Conservation (phyloP, 2,113 vertebrate species). For the Nothobranchius kuhntae region DNA sequence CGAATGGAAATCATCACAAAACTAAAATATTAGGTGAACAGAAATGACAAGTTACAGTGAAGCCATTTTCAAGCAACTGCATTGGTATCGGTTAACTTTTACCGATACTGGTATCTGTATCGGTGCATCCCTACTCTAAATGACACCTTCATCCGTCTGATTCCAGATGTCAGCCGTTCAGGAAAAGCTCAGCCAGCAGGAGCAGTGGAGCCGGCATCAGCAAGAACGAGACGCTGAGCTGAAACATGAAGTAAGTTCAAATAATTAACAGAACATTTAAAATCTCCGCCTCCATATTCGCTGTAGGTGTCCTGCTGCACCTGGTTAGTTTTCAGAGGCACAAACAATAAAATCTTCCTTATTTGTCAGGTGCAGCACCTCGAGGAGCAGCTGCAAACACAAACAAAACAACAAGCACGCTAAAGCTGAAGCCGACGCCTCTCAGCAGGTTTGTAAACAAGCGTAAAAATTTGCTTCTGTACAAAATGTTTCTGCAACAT, state of each 20-base stretch:
- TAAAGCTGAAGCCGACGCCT: neutral
- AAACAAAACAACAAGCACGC: neutral
- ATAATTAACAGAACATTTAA: neutral
- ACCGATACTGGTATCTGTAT: too few species aligned
- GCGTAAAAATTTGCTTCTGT: too few species aligned
- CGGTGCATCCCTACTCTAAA: neutral
- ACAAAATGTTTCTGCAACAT: too few species aligned
- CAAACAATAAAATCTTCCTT: too few species aligned
- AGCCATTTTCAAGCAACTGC: too few species aligned
- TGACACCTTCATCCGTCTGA: neutral
- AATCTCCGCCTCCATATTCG: too few species aligned
- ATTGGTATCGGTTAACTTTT: too few species aligned
- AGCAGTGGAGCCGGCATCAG: constrained; percentile 15
- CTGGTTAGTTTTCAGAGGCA: too few species aligned
- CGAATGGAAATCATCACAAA: too few species aligned
- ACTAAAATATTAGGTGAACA: too few species aligned
- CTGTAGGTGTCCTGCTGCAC: too few species aligned
- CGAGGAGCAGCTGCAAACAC: constrained; percentile 16
- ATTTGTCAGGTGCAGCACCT: constrained; percentile 42
- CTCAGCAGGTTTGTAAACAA: constrained; percentile 18
- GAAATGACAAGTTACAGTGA: too few species aligned
- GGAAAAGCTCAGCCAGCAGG: constrained; percentile 24
- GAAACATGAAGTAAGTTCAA: constrained; percentile 24
- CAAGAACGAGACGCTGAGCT: constrained; percentile 16
- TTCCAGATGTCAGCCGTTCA: constrained; percentile 32